phyloP scores from a whole-genome alignment of 2,113 vertebrate genomes.

The Phaethon lepturus region DNA sequence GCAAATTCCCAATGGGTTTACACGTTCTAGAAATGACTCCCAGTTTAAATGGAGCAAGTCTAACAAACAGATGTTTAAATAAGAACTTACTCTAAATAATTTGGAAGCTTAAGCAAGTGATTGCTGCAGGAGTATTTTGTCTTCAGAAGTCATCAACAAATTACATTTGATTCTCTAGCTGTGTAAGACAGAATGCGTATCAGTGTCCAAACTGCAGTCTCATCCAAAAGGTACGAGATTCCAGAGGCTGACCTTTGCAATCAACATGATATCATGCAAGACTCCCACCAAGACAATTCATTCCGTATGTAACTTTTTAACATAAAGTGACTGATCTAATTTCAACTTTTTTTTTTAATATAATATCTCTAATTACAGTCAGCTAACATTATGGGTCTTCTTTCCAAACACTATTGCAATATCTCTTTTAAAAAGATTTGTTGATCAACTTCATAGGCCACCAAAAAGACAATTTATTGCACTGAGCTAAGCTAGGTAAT shows the following conservation, averaged over 20 bases:
- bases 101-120: neutral
- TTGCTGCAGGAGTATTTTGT: neutral
- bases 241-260: slow-evolving; percentile 9
- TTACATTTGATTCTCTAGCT: neutral
- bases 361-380: neutral
- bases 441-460: neutral
- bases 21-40: neutral
- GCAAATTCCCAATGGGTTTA: neutral
- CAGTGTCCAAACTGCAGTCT: neutral
- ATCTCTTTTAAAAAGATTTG: neutral
- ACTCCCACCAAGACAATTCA: slow-evolving; percentile 6
- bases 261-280: neutral
- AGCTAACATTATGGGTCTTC: neutral
- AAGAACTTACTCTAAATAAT: neutral
- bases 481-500: neutral
- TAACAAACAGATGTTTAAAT: neutral
- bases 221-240: neutral
- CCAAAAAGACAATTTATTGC: neutral
- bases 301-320: neutral
- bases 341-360: neutral
- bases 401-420: neutral
- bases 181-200: neutral
- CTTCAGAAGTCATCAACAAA: neutral
- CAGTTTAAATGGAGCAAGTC: neutral
- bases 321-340: neutral